Percentiles rank a stretch among this genome's conserved stretches.
Evolutionary conservation across 2,888 invertebrate species (phyloP).

Genomic region (Drosophila gaucha): DNA sequence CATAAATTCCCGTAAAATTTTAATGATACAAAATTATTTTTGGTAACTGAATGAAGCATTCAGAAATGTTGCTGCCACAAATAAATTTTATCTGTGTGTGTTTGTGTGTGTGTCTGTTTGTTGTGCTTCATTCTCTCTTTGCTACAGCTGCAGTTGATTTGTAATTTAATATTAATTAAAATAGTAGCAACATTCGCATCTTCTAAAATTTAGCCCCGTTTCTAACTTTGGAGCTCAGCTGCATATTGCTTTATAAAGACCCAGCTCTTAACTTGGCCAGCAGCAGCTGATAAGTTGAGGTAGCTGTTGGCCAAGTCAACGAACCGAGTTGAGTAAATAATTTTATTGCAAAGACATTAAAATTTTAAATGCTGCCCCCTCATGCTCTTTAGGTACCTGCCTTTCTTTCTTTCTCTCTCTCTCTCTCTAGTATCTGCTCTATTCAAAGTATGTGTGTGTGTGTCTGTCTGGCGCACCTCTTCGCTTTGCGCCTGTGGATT

Average conservation of each 20-base stretch:
- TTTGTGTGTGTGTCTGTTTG: slow-evolving; percentile 9
- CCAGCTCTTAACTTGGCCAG: slow-evolving; percentile 8
- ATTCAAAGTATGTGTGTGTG: slow-evolving; percentile 26
- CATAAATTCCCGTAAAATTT: slow-evolving; percentile 69
- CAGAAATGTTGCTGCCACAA: slow-evolving; percentile 38
- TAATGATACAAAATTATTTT: slow-evolving; percentile 68
- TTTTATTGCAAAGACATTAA: slow-evolving; percentile 60
- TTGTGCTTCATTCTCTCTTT: slow-evolving; percentile 13
- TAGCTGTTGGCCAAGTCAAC: slow-evolving; percentile 47
- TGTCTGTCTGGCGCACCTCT: slow-evolving; percentile 52
- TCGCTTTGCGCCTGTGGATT: slow-evolving; percentile 56
- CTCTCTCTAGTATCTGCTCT: slow-evolving; percentile 16
- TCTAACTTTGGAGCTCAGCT: slow-evolving; percentile 4
- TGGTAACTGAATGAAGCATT: slow-evolving; percentile 35
- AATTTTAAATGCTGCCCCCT: slow-evolving; percentile 49
- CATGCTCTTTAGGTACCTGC: not conserved
- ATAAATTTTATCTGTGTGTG: slow-evolving; percentile 26
- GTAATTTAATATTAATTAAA: slow-evolving; percentile 79
- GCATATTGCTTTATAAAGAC: slow-evolving; percentile 24
- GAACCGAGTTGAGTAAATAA: slow-evolving; percentile 59
- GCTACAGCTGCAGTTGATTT: slow-evolving; percentile 51
- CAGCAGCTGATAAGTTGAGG: slow-evolving; percentile 19
- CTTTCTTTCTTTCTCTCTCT: not conserved
- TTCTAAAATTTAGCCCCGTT: slow-evolving; percentile 14
- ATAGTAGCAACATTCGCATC: slow-evolving; percentile 20